phyloP scores from a whole-genome alignment of 2,113 vertebrate species.

The Psephotus haematonotus region DNA sequence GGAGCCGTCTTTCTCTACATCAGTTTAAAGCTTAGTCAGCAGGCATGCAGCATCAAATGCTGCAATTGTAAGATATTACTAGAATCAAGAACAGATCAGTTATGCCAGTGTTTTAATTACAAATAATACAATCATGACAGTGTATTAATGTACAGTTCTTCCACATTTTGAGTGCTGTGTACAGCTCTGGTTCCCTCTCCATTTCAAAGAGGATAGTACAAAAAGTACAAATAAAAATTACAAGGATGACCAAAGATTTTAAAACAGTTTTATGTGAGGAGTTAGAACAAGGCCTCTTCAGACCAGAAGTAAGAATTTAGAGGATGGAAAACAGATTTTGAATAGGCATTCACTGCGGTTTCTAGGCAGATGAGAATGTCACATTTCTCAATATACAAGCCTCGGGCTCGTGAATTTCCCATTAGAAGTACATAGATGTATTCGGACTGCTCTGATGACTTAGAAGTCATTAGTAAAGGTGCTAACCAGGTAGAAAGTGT shows the following conservation, averaged over 20 bases:
- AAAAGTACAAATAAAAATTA: not conserved
- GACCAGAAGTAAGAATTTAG: not conserved
- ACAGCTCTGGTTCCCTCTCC: not conserved
- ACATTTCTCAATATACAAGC: not conserved
- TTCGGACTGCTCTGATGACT: not conserved
- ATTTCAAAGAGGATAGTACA: not conserved
- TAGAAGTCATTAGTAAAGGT: not conserved
- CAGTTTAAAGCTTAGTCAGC: not conserved
- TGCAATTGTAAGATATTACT: not conserved
- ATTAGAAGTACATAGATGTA: not conserved
- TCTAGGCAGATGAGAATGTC: not conserved
- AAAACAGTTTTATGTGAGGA: not conserved
- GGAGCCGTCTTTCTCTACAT: not conserved
- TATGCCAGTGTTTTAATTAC: not conserved
- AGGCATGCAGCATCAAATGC: not conserved
- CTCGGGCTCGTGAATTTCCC: not conserved
- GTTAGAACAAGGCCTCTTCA: not conserved
- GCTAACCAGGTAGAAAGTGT: not conserved
- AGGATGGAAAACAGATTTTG: not conserved
- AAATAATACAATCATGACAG: not conserved
- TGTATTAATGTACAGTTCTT: not conserved
- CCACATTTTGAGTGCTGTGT: not conserved
- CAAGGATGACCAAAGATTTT: not conserved
- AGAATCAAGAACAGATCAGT: not conserved
- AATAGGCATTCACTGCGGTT: not conserved